Conservation (phyloP, 2,888 invertebrate genomes). For the Muschampia plurimacula region DNA sequence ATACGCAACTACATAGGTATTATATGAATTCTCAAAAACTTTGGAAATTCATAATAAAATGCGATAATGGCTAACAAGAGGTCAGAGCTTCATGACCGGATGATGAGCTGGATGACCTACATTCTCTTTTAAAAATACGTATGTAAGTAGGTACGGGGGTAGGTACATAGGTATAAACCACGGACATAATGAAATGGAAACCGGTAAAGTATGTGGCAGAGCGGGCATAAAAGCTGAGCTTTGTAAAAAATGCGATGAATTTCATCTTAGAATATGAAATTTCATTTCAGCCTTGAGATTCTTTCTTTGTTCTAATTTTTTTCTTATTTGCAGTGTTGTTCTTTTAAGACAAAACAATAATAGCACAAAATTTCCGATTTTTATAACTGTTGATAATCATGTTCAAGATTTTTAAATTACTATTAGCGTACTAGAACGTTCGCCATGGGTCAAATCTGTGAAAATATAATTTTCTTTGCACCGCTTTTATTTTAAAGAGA, state of each 20-base stretch:
- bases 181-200: conserved; percentile 41
- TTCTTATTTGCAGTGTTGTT: not conserved
- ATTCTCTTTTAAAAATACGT: conserved; percentile 29
- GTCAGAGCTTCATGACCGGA: conserved; percentile 24
- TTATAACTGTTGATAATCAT: not conserved
- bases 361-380: not conserved
- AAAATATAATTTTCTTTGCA: conserved; percentile 27
- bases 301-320: conserved; percentile 12
- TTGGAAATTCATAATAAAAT: not conserved
- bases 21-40: not conserved
- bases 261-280: conserved; percentile 24
- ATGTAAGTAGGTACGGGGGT: not conserved
- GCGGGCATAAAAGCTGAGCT: conserved; percentile 24
- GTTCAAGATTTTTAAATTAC: conserved; percentile 7
- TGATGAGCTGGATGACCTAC: conserved; percentile 24
- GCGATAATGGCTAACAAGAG: conserved; percentile 16
- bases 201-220: conserved; percentile 26
- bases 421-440: not conserved
- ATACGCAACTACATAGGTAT: too few relatives aligned
- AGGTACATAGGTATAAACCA: conserved; percentile 18
- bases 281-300: conserved; percentile 16
- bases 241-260: conserved; percentile 25
- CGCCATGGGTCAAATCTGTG: conserved; percentile 11
- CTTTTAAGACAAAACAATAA: not conserved
- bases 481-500: conserved; percentile 33